These are phyloP conservation scores for Diadumene lineata DNA, from an alignment of 92 coral and sea anemone species.

Conservation along the genomic window DNA sequence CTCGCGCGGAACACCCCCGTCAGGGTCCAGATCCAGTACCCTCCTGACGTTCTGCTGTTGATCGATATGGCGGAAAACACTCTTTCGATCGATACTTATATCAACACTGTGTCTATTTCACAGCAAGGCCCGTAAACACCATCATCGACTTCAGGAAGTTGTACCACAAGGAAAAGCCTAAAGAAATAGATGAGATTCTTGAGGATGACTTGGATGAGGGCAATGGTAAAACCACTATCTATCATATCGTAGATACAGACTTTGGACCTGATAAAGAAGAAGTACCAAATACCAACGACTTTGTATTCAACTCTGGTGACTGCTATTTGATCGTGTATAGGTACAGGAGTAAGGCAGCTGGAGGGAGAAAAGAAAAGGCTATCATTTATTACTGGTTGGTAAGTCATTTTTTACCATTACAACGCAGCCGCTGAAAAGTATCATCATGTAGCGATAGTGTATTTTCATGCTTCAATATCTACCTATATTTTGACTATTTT, in stretches of 20 bases:
- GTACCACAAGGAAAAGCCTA: conserved; percentile 1
- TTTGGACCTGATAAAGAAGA: not conserved
- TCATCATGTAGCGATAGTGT: too few species aligned
- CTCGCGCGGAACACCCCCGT: too few species aligned
- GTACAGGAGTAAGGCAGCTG: conserved; percentile 30
- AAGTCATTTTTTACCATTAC: conserved; percentile 30
- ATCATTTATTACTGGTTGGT: conserved; percentile 93
- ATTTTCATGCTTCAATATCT: too few species aligned
- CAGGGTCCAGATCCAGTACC: too few species aligned
- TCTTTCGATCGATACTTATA: too few species aligned
- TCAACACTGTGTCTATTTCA: not conserved
- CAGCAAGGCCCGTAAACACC: conserved; percentile 14
- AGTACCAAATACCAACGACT: not conserved
- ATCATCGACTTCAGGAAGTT: conserved; percentile 25
- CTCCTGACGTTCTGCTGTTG: too few species aligned
- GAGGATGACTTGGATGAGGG: conserved; percentile 13
- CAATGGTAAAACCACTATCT: not conserved
- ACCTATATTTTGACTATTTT: too few species aligned
- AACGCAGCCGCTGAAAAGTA: too few species aligned
- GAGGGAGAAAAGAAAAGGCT: not conserved
- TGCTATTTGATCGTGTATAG: conserved; percentile 69
- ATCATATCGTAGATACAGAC: not conserved
- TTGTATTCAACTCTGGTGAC: conserved; percentile 82
- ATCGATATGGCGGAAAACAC: too few species aligned
- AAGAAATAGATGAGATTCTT: not conserved